These are phyloP conservation scores for Callospermophilus lateralis DNA, from an alignment of 2,113 vertebrate species.

Conservation along the genomic window DNA sequence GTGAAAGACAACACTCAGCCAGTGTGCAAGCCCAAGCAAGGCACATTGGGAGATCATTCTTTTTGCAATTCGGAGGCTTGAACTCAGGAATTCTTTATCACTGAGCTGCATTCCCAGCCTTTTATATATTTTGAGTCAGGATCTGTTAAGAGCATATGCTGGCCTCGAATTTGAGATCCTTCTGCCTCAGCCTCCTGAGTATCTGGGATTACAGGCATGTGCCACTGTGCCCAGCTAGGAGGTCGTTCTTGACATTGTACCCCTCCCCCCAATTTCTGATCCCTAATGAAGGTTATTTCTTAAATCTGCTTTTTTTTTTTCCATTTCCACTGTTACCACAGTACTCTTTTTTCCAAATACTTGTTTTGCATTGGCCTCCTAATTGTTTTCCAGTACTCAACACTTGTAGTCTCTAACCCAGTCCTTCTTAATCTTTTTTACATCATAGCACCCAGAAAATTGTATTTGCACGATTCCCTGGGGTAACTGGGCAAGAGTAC, in stretches of 20 bases:
- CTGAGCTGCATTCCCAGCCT: too few relatives aligned
- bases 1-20: not conserved
- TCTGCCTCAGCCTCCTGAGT: too few relatives aligned
- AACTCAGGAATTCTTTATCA: too few relatives aligned
- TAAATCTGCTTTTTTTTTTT: slow-evolving; percentile 19
- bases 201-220: too few relatives aligned
- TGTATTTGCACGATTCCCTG: not conserved
- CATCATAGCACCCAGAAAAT: slow-evolving; percentile 1
- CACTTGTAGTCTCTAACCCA: not conserved
- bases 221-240: not conserved
- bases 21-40: not conserved
- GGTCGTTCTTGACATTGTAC: not conserved
- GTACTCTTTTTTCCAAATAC: slow-evolving; percentile 1
- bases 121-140: too few relatives aligned
- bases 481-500: not conserved
- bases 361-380: not conserved
- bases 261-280: not conserved
- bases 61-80: too few relatives aligned
- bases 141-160: too few relatives aligned
- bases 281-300: slow-evolving; percentile 9
- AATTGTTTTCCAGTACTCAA: not conserved
- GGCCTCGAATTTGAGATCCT: not conserved
- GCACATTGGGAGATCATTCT: not conserved
- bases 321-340: not conserved
- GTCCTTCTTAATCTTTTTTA: not conserved